phyloP scores from a whole-genome alignment of 2,113 vertebrate genomes.

The Aphyosemion australe region DNA sequence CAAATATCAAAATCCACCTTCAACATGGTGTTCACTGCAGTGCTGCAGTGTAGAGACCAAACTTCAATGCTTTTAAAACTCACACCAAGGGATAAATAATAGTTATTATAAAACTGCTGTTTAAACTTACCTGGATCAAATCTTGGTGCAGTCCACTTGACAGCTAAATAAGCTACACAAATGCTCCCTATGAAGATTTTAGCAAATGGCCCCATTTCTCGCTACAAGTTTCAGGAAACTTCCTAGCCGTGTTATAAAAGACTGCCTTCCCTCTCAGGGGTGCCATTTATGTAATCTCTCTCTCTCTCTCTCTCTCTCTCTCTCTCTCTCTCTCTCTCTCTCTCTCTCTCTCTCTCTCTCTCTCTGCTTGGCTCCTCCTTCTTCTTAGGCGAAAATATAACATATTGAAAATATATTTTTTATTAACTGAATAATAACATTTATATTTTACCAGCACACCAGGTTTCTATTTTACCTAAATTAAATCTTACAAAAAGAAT shows the following conservation, averaged over 20 bases:
- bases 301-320: not conserved
- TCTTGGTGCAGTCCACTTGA: constrained; percentile 60
- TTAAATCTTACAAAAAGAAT: not conserved
- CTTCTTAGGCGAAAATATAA: no score
- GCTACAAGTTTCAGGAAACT: not conserved
- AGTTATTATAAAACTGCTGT: no score
- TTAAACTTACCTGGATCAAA: constrained; percentile 72
- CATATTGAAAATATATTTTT: not conserved
- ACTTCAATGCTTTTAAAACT: no score
- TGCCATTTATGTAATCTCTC: not conserved
- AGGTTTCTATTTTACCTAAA: not conserved
- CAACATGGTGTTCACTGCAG: no score
- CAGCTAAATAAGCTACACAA: constrained; percentile 58
- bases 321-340: not conserved
- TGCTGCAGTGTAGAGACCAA: no score
- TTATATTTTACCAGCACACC: no score
- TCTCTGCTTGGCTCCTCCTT: not conserved
- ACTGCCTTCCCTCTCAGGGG: not conserved
- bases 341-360: not conserved
- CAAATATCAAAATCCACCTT: no score
- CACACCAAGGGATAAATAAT: no score
- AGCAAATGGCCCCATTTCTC: constrained; percentile 50
- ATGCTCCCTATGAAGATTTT: constrained; percentile 58
- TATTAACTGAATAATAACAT: no score
- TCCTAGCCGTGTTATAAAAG: not conserved